Conservation (phyloP, 1,140 invertebrate species). For the Drosophila tsacasi region DNA sequence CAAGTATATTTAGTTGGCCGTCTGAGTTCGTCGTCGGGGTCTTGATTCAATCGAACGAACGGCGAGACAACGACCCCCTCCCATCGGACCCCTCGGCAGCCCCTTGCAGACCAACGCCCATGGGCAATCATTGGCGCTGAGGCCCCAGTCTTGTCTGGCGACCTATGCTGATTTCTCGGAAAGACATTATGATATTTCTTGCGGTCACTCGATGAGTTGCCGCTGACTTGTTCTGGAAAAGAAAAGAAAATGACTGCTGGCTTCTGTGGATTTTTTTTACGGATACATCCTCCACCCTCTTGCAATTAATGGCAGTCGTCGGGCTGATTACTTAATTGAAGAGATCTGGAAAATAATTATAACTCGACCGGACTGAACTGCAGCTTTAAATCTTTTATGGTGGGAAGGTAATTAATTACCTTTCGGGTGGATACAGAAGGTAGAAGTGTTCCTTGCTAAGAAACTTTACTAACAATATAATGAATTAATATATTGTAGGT, state of each 20-base stretch:
- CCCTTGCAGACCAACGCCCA: slow-evolving; percentile 28
- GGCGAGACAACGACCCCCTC: slow-evolving; percentile 28
- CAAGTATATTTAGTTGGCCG: slow-evolving; percentile 73
- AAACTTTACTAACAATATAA: background rate
- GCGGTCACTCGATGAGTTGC: slow-evolving; percentile 51
- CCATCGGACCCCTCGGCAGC: background rate
- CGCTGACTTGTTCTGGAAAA: slow-evolving; percentile 37
- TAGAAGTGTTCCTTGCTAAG: background rate
- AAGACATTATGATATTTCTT: slow-evolving; percentile 74
- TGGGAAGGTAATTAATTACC: background rate
- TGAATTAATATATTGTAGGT: background rate
- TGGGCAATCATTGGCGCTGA: slow-evolving; percentile 66
- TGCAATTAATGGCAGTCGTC: slow-evolving; percentile 23
- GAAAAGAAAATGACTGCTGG: slow-evolving; percentile 17
- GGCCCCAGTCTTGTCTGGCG: slow-evolving; percentile 47
- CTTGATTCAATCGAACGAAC: slow-evolving; percentile 74
- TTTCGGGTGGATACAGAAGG: background rate
- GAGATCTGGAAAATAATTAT: slow-evolving; percentile 19
- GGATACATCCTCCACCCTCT: slow-evolving; percentile 31
- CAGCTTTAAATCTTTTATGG: slow-evolving; percentile 4
- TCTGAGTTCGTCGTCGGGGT: slow-evolving; percentile 71
- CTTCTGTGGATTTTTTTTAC: slow-evolving; percentile 25
- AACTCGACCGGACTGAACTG: slow-evolving; percentile 14
- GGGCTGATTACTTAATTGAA: slow-evolving; percentile 44
- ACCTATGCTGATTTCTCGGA: slow-evolving; percentile 80